A percentile compares a stretch with the other conserved stretches of the same genome.
Conservation (phyloP, 64 coral and sea anemone genomes). For the Acropora yongei region DNA sequence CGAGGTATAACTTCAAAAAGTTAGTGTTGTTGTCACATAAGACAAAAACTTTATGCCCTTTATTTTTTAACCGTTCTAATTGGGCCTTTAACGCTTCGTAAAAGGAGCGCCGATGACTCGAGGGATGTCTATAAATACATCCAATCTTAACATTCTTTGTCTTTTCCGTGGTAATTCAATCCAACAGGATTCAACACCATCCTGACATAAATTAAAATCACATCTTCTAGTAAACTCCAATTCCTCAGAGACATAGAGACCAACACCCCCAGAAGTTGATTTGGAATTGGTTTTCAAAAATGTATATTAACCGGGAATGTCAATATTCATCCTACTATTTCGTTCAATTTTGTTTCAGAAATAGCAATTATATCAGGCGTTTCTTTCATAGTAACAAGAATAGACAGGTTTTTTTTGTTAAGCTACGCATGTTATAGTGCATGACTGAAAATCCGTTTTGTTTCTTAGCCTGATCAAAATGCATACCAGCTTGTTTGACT, state of each 20-base stretch:
- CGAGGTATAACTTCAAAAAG: no score
- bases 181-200: background rate
- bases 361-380: slow-evolving; percentile 29
- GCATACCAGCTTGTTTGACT: background rate
- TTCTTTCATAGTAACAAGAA: background rate
- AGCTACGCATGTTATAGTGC: background rate
- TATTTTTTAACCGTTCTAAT: no score
- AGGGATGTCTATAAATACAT: no score
- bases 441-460: background rate
- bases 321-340: slow-evolving; percentile 31
- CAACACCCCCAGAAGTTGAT: slow-evolving; percentile 19
- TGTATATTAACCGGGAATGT: slow-evolving; percentile 13
- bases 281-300: slow-evolving; percentile 27
- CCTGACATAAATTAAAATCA: background rate
- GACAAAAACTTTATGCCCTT: no score
- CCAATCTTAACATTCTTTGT: no score
- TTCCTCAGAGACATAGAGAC: slow-evolving; percentile 22
- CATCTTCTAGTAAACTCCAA: slow-evolving; percentile 1
- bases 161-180: no score
- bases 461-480: background rate
- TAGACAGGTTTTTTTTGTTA: background rate
- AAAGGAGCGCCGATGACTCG: no score
- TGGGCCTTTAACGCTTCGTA: no score
- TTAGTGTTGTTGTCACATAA: no score
- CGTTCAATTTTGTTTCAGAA: slow-evolving; percentile 40